Base-by-base conservation (phyloP, 2,888 invertebrate species). In the Epinotia demarniana region DNA sequence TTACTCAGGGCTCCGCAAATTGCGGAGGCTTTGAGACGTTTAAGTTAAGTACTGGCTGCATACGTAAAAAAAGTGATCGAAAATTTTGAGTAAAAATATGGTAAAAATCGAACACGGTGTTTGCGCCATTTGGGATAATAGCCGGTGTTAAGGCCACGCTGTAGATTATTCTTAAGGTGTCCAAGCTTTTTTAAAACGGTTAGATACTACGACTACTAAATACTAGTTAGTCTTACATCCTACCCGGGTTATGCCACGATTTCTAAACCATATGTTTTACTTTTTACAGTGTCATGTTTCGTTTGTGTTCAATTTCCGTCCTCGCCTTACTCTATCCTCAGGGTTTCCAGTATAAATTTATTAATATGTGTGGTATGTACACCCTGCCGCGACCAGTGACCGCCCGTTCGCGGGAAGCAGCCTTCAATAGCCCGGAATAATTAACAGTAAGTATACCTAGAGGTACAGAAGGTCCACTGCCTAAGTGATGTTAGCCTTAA, bases 21-120 rank as follows among this genome's bases (percentile, higher is more conserved):
- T 93, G 91, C 90, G 82, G 86, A 84, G 90, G 88, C 91, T 92
- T 92, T 92, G 86, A 89, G 88, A 89, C 93, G 92, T 92, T 94
- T 94, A 94, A 92, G 89, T 90, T 92, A 93, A 94, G 88, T 90
- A 90, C 86, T 80, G 87, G 82, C 89, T 90, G 89, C 90, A 89
- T 86, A 89, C 87, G 87, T 86, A 77, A 77, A 76, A 78, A 76
- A 75, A 62, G 75, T 69, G 77, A 53, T 58, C 46, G 58, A 71
- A 75, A 72, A 73, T 49, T 72, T 64, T 74, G 43, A 62, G 71
- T 87, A 86, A 83, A 84, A 85, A 83, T 85, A 81, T 39, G 58
- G 71, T 87, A 86, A 83, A 84, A 85, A 83, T 85, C 81, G 78
- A 80, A 49, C 66, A 76, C 79, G 46, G 61, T 71, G 71, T 75